These are phyloP conservation scores for Proctacanthus coquilletti DNA, from an alignment of 1,140 invertebrate genomes.

Conservation along the genomic window DNA sequence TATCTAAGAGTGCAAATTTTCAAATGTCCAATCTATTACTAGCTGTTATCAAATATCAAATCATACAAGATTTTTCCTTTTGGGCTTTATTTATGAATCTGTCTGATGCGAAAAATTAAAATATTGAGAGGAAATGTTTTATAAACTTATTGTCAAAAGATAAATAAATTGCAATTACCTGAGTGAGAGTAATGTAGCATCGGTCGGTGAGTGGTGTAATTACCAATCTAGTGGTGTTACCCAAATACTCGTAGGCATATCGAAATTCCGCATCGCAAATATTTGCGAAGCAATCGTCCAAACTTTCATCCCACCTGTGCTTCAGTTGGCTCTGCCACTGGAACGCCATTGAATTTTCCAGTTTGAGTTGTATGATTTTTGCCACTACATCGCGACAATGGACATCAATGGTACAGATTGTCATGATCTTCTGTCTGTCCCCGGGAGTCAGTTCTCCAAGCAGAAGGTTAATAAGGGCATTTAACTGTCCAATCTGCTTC, in stretches of 20 bases:
- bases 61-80: too few species aligned
- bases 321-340: slow-evolving; percentile 71
- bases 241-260: slow-evolving; percentile 68
- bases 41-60: too few species aligned
- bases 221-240: slow-evolving; percentile 65
- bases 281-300: slow-evolving; percentile 63
- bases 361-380: slow-evolving; percentile 54
- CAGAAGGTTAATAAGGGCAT: slow-evolving; percentile 52
- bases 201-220: slow-evolving; percentile 75
- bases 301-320: slow-evolving; percentile 61
- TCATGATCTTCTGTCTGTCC: slow-evolving; percentile 76
- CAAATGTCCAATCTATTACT: too few species aligned
- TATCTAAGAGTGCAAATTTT: too few species aligned
- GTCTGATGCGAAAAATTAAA: too few species aligned
- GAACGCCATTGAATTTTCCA: slow-evolving; percentile 59
- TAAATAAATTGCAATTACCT: slow-evolving; percentile 30
- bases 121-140: too few species aligned
- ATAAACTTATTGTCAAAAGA: too few species aligned
- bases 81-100: too few species aligned
- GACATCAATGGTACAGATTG: slow-evolving; percentile 77
- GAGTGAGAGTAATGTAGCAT: slow-evolving; percentile 73
- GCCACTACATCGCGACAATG: slow-evolving; percentile 65
- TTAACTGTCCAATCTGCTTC: slow-evolving; percentile 63
- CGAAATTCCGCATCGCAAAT: slow-evolving; percentile 76
- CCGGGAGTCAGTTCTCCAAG: slow-evolving; percentile 52